Evolutionary conservation across 2,888 invertebrate species (phyloP).

Genomic region (Noctua pronuba): DNA sequence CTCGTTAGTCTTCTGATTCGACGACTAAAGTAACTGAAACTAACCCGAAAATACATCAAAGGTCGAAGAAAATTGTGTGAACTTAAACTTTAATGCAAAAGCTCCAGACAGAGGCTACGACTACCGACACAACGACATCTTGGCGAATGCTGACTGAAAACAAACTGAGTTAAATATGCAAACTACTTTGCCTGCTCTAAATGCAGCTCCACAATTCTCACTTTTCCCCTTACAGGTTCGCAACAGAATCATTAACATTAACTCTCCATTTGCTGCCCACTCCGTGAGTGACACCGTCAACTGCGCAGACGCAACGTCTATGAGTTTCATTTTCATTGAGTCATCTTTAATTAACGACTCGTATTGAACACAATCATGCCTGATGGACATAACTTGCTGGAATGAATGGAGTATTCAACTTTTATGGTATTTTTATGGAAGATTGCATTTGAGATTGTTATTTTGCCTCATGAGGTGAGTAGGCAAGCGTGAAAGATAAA

Average conservation of each 20-base stretch:
- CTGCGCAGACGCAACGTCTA: constrained; percentile 61
- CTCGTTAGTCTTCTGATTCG: not conserved
- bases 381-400: constrained; percentile 22
- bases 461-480: not conserved
- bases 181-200: not conserved
- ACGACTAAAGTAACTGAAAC: not conserved
- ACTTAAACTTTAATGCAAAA: not conserved
- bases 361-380: constrained; percentile 53
- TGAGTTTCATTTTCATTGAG: constrained; percentile 58
- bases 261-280: constrained; percentile 31
- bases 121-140: not conserved
- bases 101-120: not conserved
- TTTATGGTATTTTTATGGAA: constrained; percentile 23
- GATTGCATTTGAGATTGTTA: not conserved
- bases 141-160: not conserved
- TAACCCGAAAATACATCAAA: not conserved
- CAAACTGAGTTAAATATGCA: not conserved
- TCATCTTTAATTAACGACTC: constrained; percentile 48
- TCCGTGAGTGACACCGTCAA: constrained; percentile 26
- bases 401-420: constrained; percentile 1
- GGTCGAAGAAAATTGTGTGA: not conserved
- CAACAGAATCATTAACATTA: not conserved
- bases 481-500: not conserved
- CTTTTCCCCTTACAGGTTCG: not conserved
- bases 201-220: not conserved